Evolutionary conservation across 2,113 vertebrate species (phyloP), one percentile per base, ranked within the genome.

Genomic region (Microcebus jonahi): DNA sequence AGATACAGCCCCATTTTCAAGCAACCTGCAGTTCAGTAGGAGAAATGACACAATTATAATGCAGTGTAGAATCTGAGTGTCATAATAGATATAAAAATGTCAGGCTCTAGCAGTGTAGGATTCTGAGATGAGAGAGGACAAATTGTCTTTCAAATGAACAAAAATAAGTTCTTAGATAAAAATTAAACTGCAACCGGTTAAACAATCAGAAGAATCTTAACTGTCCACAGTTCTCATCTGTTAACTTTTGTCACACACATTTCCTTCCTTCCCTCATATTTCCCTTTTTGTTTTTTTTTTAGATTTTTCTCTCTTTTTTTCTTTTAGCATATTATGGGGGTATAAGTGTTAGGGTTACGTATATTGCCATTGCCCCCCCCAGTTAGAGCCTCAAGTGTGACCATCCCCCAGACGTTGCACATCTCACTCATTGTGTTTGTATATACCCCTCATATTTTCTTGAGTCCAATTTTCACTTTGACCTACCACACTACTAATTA

Each of bases 81-180:
- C 73, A 21, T 45, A 27, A 45, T 39, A 75, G 2, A 23, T 29
- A 31, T 83, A 63, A 55, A 89, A 76, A 65, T 50, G 45, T 31
- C 55, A 65, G 12, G 17, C 0, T 48, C 23, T 59, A 67, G 29
- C 76, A 55, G 2, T 90, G 48, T 31, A 87, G 36, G 53, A 81
- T 31, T 91, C 65, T 53, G 88, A 77, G 70, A 84, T 39, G 36
- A 92, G 82, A 88, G 42, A 45, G 84, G 20, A 36, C 31, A 73
- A 14, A 73, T 29, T 71, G 27, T 25, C 48, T 92, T 87, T 91
- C 53, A 86, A 53, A 63, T 87, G 45, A 79, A 45, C 59, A 67
- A 90, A 92, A 84, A 45, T 53, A 68, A 63, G 11, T 68, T 95
- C 23, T 87, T 70, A 79, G 75, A 27, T 76, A 93, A 75, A 88